These are phyloP conservation scores for Lasioglossum pauxillum DNA, from an alignment of 2,888 invertebrate species.

Conservation along the genomic window DNA sequence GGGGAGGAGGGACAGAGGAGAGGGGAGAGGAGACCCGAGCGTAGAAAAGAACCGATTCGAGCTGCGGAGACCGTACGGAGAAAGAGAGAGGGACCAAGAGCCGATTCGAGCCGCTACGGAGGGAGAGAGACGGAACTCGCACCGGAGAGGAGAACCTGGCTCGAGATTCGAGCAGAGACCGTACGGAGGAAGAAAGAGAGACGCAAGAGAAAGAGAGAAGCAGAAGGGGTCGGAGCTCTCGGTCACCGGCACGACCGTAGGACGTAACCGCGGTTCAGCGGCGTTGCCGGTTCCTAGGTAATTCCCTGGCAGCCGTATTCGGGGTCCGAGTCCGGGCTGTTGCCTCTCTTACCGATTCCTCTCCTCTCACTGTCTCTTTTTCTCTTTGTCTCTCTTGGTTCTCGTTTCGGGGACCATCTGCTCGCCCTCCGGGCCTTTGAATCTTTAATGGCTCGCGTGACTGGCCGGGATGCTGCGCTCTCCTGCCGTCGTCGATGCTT, in stretches of 20 bases:
- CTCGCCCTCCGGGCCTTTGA: slow-evolving; percentile 81
- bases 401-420: slow-evolving; percentile 81
- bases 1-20: background rate
- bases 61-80: background rate
- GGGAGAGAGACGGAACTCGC: too few relatives aligned
- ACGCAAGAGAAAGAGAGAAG: background rate
- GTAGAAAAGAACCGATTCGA: slow-evolving; percentile 18
- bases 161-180: slow-evolving; percentile 35
- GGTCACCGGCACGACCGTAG: slow-evolving; percentile 62
- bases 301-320: slow-evolving; percentile 39
- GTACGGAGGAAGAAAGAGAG: background rate
- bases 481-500: slow-evolving; percentile 6
- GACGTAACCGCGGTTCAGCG: slow-evolving; percentile 58
- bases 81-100: too few relatives aligned
- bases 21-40: slow-evolving; percentile 14
- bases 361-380: background rate
- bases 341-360: slow-evolving; percentile 48
- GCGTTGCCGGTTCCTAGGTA: slow-evolving; percentile 71
- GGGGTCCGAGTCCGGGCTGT: slow-evolving; percentile 51
- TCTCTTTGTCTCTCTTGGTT: background rate
- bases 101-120: too few relatives aligned
- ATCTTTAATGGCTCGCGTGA: slow-evolving; percentile 84
- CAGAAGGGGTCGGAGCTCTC: slow-evolving; percentile 52
- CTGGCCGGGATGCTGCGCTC: slow-evolving; percentile 64
- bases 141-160: slow-evolving; percentile 38